Percentiles rank a stretch among this genome's conserved stretches.
Evolutionary conservation across 1,140 invertebrate species (phyloP).

Genomic region (Philotrypesis tridentata): DNA sequence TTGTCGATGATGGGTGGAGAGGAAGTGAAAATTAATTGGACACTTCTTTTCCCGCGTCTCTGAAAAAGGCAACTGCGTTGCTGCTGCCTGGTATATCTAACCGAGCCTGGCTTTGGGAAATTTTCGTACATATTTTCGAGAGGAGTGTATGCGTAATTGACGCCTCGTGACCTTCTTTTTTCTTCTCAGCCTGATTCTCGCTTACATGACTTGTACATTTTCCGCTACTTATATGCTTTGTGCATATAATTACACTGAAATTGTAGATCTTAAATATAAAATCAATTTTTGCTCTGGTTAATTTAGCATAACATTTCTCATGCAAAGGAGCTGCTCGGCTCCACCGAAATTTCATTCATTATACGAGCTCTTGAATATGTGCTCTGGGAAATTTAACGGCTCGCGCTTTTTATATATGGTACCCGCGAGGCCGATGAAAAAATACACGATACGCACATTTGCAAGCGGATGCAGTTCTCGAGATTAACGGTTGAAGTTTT

Average conservation of each 20-base stretch:
- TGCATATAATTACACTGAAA: too few species aligned
- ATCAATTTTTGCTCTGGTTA: too few species aligned
- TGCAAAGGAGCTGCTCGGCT: not conserved
- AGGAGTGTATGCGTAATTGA: too few species aligned
- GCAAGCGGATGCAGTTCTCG: not conserved
- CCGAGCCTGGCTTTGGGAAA: too few species aligned
- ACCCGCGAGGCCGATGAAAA: not conserved
- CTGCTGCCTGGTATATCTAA: too few species aligned
- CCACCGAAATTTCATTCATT: not conserved
- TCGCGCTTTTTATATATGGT: not conserved
- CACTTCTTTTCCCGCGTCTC: not conserved
- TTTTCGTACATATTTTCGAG: too few species aligned
- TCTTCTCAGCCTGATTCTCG: too few species aligned
- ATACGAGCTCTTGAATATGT: not conserved
- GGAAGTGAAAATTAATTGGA: not conserved
- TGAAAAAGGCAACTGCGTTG: not conserved
- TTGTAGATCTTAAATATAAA: too few species aligned
- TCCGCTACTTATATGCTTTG: too few species aligned
- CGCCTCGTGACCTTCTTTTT: too few species aligned
- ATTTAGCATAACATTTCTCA: not conserved
- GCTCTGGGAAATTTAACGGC: not conserved
- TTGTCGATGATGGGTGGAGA: not conserved
- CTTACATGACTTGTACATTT: too few species aligned
- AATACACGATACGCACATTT: not conserved
- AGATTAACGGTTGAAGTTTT: not conserved